Evolutionary conservation across 2,113 vertebrate species (phyloP).

Genomic region (Ochotona princeps): DNA sequence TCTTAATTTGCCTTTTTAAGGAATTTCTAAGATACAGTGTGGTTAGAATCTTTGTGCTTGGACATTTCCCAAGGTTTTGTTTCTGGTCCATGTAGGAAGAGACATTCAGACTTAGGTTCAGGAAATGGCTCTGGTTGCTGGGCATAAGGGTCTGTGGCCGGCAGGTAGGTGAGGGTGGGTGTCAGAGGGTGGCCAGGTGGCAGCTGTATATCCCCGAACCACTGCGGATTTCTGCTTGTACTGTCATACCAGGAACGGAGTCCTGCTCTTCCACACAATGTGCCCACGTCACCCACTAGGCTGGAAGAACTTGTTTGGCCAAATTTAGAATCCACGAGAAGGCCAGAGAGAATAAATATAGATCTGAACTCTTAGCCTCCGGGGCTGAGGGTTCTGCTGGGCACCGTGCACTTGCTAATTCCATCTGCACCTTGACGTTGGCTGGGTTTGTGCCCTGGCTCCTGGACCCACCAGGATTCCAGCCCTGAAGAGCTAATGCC

Average conservation of each 20-base stretch:
- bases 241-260: slow-evolving; percentile 68
- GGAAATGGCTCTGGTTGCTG: slow-evolving; percentile 6
- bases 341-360: slow-evolving; percentile 63
- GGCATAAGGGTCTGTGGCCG: background rate
- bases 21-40: background rate
- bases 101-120: background rate
- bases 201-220: background rate
- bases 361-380: slow-evolving; percentile 39
- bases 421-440: background rate
- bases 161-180: background rate
- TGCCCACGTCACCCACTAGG: background rate
- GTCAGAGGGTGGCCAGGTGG: background rate
- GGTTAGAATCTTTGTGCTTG: background rate
- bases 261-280: slow-evolving; percentile 50
- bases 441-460: background rate
- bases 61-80: background rate
- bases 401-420: background rate
- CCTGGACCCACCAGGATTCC: background rate
- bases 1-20: slow-evolving; percentile 27
- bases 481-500: background rate
- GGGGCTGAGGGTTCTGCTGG: background rate
- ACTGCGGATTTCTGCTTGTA: background rate
- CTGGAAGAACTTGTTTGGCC: slow-evolving; percentile 77
- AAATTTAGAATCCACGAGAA: slow-evolving; percentile 74
- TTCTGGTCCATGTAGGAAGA: background rate